phyloP scores from a whole-genome alignment of 1,140 invertebrate genomes.

The Aphaenogaster rudis region DNA sequence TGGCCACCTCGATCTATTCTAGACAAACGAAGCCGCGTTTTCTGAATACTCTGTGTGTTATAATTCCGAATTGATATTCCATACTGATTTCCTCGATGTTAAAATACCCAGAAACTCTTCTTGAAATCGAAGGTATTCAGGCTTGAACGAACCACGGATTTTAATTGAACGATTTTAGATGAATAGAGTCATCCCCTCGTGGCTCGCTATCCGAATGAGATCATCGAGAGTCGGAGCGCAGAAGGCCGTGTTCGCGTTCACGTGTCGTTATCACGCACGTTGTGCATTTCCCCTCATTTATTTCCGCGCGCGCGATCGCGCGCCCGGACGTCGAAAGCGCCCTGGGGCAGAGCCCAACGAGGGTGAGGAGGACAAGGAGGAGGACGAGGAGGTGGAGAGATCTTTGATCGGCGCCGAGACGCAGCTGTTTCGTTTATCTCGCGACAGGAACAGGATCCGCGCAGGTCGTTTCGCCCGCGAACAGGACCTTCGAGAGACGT shows the following conservation, averaged over 20 bases:
- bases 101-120: neutral
- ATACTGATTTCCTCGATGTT: neutral
- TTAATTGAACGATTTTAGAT: conserved; percentile 30
- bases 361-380: neutral
- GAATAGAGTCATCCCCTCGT: conserved; percentile 19
- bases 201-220: conserved; percentile 25
- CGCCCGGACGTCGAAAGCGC: conserved; percentile 67
- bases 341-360: conserved; percentile 34
- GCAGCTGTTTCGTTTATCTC: conserved; percentile 81
- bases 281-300: conserved; percentile 62
- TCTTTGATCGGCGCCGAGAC: conserved; percentile 76
- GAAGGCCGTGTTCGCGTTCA: conserved; percentile 35
- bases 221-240: conserved; percentile 9
- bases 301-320: conserved; percentile 73
- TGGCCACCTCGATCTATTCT: neutral
- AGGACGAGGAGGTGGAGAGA: conserved; percentile 25
- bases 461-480: conserved; percentile 78
- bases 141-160: neutral
- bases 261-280: conserved; percentile 51
- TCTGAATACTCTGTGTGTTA: neutral
- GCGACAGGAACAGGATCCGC: conserved; percentile 83
- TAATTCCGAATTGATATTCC: neutral
- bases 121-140: neutral
- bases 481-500: conserved; percentile 78
- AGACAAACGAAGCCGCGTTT: neutral